These are phyloP conservation scores for Myzus persicae DNA, from an alignment of 1,140 invertebrate genomes.

Conservation along the genomic window DNA sequence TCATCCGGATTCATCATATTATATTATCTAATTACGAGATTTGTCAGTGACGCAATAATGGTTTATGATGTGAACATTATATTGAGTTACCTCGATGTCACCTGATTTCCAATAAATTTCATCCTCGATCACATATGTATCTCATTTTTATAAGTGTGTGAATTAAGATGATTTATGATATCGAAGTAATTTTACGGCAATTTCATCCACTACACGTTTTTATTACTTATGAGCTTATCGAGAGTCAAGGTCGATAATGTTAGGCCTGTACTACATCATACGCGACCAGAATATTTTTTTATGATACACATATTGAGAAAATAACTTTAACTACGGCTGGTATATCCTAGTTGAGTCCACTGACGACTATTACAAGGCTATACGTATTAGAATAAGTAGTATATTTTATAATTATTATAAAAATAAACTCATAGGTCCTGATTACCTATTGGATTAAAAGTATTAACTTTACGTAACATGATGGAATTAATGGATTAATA, in stretches of 20 bases:
- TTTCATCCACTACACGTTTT: constrained; percentile 36
- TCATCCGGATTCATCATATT: not conserved
- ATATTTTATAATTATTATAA: not conserved
- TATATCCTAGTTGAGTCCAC: not conserved
- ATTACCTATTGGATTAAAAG: not conserved
- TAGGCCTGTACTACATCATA: not conserved
- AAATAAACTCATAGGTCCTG: not conserved
- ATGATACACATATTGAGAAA: not conserved
- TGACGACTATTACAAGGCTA: not conserved
- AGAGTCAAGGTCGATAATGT: constrained; percentile 29
- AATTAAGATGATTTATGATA: constrained; percentile 18
- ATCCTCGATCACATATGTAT: not conserved
- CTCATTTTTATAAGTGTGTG: not conserved
- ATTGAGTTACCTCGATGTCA: not conserved
- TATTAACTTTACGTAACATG: not conserved
- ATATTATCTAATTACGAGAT: not conserved
- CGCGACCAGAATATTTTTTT: constrained; percentile 35
- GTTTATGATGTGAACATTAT: not conserved
- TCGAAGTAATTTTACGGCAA: constrained; percentile 42
- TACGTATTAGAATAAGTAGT: not conserved
- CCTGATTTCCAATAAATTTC: not conserved
- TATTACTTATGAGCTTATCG: constrained; percentile 23
- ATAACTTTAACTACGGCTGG: not conserved
- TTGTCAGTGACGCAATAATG: not conserved
- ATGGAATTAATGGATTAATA: not conserved